These are phyloP conservation scores for Drosophila rellima DNA, from an alignment of 2,888 invertebrate species.

Conservation along the genomic window DNA sequence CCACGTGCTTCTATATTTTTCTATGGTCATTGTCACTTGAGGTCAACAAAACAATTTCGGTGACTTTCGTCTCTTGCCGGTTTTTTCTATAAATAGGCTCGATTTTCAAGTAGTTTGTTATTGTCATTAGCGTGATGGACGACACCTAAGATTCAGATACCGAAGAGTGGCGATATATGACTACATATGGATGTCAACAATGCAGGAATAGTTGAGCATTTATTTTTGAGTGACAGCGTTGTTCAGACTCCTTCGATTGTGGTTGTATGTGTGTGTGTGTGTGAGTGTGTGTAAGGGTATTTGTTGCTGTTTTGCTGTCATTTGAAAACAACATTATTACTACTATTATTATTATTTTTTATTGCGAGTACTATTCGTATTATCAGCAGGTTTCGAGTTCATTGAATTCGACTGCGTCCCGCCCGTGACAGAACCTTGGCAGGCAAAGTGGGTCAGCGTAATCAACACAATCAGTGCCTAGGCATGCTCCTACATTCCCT, in stretches of 20 bases:
- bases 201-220: conserved; percentile 14
- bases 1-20: conserved; percentile 22
- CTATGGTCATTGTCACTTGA: conserved; percentile 50
- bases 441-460: conserved; percentile 76
- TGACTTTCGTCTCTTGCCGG: conserved; percentile 13
- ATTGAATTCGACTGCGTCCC: conserved; percentile 69
- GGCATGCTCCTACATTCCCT: conserved; percentile 57
- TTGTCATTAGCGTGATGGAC: conserved; percentile 31
- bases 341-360: conserved; percentile 70
- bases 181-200: conserved; percentile 18
- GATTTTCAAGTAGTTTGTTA: conserved; percentile 67
- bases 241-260: conserved; percentile 30
- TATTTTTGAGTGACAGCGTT: conserved; percentile 49
- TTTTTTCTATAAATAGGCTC: conserved; percentile 52
- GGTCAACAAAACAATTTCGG: conserved; percentile 57
- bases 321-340: conserved; percentile 65
- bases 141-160: conserved; percentile 10
- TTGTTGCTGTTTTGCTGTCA: conserved; percentile 27
- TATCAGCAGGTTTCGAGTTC: conserved; percentile 80
- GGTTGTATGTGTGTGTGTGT: neutral
- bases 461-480: conserved; percentile 78
- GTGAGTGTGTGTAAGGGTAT: conserved; percentile 1
- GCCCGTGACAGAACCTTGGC: conserved; percentile 57
- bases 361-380: conserved; percentile 45
- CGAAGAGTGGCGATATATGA: conserved; percentile 6